phyloP scores from a whole-genome alignment of 1,140 invertebrate species.

The Meloidogyne chitwoodi region DNA sequence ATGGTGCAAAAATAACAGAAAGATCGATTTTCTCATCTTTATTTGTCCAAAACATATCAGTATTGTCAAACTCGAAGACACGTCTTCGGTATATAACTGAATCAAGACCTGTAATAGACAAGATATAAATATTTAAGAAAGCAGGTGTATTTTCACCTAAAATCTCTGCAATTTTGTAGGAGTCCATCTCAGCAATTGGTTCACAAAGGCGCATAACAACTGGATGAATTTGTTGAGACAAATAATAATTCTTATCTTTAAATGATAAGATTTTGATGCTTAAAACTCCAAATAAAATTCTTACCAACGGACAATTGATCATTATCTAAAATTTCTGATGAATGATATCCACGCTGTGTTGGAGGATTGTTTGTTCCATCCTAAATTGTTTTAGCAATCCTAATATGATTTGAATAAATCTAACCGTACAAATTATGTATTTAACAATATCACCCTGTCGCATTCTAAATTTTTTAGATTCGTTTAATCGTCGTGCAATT shows the following conservation, averaged over 20 bases:
- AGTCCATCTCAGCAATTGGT: constrained; percentile 87
- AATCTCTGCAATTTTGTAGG: constrained; percentile 79
- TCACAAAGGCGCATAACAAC: constrained; percentile 88
- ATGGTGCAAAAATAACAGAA: constrained; percentile 1
- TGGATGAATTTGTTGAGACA: constrained; percentile 73
- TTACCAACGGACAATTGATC: constrained; percentile 61
- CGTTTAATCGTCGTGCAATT: constrained; percentile 81
- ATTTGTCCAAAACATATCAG: not conserved
- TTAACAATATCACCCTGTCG: constrained; percentile 87
- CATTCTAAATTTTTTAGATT: constrained; percentile 68
- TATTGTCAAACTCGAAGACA: not conserved
- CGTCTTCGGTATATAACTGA: constrained; percentile 22
- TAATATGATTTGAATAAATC: constrained; percentile 16
- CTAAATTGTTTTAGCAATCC: constrained; percentile 36
- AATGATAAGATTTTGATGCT: not conserved
- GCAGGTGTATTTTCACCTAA: constrained; percentile 67
- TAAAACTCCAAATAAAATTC: not conserved
- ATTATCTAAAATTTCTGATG: constrained; percentile 76
- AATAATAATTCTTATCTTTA: constrained; percentile 62
- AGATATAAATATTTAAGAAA: constrained; percentile 6
- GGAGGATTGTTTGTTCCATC: constrained; percentile 68
- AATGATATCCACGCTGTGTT: constrained; percentile 87
- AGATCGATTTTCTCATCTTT: not conserved
- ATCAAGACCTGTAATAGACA: constrained; percentile 22
- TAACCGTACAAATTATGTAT: constrained; percentile 85